These are phyloP conservation scores for Prionchulus punctatus DNA, from an alignment of 2,888 invertebrate species.

Conservation along the genomic window DNA sequence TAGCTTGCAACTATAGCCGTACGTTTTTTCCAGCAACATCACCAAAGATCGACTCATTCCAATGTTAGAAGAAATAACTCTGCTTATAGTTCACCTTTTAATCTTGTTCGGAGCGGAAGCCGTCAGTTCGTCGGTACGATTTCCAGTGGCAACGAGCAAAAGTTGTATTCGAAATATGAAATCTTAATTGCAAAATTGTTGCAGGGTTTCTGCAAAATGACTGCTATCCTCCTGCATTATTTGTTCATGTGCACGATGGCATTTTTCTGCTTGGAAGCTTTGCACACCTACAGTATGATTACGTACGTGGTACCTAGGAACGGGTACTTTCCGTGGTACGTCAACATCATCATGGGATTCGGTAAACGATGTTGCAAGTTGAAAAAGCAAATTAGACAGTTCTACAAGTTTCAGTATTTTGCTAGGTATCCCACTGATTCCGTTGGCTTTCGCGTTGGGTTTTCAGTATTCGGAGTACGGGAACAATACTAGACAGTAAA, in stretches of 20 bases:
- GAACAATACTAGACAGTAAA: constrained; percentile 2
- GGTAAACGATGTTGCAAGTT: too few relatives aligned
- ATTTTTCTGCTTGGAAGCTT: constrained; percentile 7
- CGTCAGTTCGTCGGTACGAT: too few relatives aligned
- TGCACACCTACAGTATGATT: constrained; percentile 7
- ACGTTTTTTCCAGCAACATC: too few relatives aligned
- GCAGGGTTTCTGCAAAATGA: background rate
- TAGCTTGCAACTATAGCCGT: too few relatives aligned
- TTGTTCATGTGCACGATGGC: constrained; percentile 1
- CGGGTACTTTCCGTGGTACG: background rate
- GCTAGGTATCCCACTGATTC: background rate
- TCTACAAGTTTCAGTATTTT: too few relatives aligned
- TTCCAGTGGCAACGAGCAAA: too few relatives aligned
- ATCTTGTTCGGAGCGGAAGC: too few relatives aligned
- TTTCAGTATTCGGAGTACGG: background rate
- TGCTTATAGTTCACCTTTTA: too few relatives aligned
- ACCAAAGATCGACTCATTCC: too few relatives aligned
- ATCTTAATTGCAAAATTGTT: too few relatives aligned
- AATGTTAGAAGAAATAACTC: constrained; percentile 6
- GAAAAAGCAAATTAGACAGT: too few relatives aligned
- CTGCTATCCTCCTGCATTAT: background rate
- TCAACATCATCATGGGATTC: constrained; percentile 5
- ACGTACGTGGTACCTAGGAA: constrained; percentile 5
- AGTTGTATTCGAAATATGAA: too few relatives aligned
- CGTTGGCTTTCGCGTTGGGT: background rate